Evolutionary conservation across 2,797 vertebrate species (phyloP), one percentile per base, ranked within the genome.

Genomic region (Phoeniculus purpureus): DNA sequence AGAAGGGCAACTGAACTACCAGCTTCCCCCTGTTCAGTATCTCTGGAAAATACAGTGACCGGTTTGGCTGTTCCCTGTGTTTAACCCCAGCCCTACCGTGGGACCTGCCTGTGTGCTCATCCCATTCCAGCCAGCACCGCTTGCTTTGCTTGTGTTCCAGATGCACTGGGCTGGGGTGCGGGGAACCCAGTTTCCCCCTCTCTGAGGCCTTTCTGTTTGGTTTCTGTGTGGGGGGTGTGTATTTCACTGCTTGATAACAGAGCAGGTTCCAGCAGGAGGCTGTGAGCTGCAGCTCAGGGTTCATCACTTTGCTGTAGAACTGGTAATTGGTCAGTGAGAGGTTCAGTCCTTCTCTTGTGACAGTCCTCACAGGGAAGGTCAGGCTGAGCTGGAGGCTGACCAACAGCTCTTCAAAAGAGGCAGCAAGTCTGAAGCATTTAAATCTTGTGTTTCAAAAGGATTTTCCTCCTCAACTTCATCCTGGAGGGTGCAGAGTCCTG

Each of bases 61-160:
- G 20, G 32, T 52, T 67, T 25, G 54, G 66, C 23, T 21, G 1
- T 15, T 40, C 58, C 19, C 25, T 55, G 0, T 18, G 1, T n/a
- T 31, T 31, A 13, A 50, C 72, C 14, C 31, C 43, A 27, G 16
- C 40, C 32, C 32, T 4, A 23, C 32, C 32, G 19, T 10, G 12
- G 11, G 29, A n/a, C 18, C 40, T 26, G 15, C 47, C 16, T 19
- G 19, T 15, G 29, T 81, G 45, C 51, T 81, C 3, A 26, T 48
- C 65, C 37, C 37, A 37, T 12, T 37, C 37, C 37, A 37, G 37
- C 37, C 37, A 37, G 37, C 37, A 37, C 37, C 12, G 37, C 37
- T 37, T 37, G 37, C 37, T 37, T 12, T 37, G 37, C 37, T 37
- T 12, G n/a, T 40, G 0, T 31, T 48, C 29, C 4, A 22, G 40